Percentiles rank a stretch among this genome's conserved stretches.
Conservation (phyloP, 1,140 invertebrate genomes). For the Trinorchestia longiramus region DNA sequence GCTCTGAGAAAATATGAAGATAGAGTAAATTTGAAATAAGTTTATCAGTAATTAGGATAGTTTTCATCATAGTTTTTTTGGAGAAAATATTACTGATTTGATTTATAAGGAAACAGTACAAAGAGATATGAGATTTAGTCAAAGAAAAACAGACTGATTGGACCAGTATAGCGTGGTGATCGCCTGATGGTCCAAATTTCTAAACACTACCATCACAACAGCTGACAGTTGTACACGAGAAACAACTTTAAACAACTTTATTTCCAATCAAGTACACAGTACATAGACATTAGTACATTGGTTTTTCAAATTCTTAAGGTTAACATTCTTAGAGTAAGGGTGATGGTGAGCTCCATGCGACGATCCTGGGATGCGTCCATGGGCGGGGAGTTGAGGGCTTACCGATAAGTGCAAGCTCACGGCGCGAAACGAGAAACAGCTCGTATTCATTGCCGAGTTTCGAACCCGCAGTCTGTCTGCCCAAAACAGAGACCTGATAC, state of each 20-base stretch:
- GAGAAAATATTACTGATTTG: neutral
- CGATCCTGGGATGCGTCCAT: too few species aligned
- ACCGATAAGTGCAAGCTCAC: too few species aligned
- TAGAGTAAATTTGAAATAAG: neutral
- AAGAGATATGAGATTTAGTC: neutral
- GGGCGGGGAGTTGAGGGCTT: too few species aligned
- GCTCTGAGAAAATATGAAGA: neutral
- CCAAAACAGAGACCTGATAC: too few species aligned
- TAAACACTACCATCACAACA: neutral
- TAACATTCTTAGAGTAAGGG: too few species aligned
- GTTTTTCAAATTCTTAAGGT: too few species aligned
- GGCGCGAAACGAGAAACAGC: too few species aligned
- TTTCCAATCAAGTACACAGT: neutral
- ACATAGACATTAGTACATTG: neutral
- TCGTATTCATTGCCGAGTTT: too few species aligned
- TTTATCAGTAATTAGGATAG: too few species aligned
- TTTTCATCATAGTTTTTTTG: neutral
- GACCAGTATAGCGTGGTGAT: neutral
- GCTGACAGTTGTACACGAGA: neutral
- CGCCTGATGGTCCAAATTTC: neutral
- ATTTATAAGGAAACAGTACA: neutral
- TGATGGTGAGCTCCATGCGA: too few species aligned
- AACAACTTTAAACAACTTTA: neutral
- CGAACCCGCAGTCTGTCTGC: too few species aligned
- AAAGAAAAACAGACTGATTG: neutral